Evolutionary conservation across 2,797 vertebrate genomes (phyloP).

Genomic region (Natrix natrix): DNA sequence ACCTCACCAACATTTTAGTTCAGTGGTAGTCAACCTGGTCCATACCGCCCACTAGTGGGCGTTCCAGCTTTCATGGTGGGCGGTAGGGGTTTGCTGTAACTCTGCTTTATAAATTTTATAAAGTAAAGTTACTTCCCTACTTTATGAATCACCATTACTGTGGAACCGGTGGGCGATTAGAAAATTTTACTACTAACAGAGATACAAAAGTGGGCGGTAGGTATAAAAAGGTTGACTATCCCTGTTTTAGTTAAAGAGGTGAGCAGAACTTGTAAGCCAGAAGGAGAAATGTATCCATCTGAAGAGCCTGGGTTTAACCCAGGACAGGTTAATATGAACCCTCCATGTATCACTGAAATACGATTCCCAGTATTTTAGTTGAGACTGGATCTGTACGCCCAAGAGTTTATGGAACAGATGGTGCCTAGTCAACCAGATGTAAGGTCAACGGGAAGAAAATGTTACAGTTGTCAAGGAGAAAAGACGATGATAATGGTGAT

Average conservation of each 20-base stretch:
- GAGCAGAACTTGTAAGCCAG: too few relatives aligned
- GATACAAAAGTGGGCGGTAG: too few relatives aligned
- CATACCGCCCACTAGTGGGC: too few relatives aligned
- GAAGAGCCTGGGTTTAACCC: background rate
- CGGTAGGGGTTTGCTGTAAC: too few relatives aligned
- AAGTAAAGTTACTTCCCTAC: too few relatives aligned
- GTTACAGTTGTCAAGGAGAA: background rate
- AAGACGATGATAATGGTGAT: background rate
- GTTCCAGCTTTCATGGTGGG: too few relatives aligned
- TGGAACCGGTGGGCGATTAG: too few relatives aligned
- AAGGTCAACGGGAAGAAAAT: background rate
- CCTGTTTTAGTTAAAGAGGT: background rate
- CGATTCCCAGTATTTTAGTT: background rate
- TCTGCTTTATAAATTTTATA: too few relatives aligned
- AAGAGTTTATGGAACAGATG: background rate
- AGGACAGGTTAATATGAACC: background rate
- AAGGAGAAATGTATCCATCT: background rate
- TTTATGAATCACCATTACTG: too few relatives aligned
- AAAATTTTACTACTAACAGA: too few relatives aligned
- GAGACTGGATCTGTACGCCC: background rate
- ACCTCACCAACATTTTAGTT: background rate
- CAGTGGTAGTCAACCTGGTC: too few relatives aligned
- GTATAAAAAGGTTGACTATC: too few relatives aligned
- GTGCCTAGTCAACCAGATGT: background rate
- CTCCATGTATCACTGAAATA: background rate